A percentile compares a stretch with the other conserved stretches of the same genome.
Evolutionary conservation across 2,797 vertebrate species (phyloP).

Genomic region (Typhlichthys eigenmanni): DNA sequence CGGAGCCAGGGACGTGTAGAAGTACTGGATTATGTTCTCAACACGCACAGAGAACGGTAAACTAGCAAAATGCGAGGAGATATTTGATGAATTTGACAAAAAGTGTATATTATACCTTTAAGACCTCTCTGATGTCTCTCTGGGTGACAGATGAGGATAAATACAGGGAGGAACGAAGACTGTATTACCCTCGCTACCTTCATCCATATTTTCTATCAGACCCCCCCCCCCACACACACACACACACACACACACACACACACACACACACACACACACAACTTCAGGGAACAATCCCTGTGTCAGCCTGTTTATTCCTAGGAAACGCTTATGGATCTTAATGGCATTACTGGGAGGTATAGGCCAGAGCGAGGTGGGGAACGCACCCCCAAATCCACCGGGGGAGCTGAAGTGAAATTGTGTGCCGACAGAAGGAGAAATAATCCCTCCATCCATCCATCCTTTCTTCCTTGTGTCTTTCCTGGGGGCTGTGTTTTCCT

Average conservation of each 20-base stretch:
- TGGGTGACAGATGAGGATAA: constrained; percentile 28
- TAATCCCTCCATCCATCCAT: constrained; percentile 26
- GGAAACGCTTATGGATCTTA: constrained; percentile 74
- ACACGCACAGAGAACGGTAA: too few species aligned
- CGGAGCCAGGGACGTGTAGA: too few species aligned
- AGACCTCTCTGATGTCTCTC: constrained; percentile 35
- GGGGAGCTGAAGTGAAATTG: constrained; percentile 58
- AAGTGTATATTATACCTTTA: too few species aligned
- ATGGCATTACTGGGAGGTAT: constrained; percentile 72
- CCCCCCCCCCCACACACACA: constrained; percentile 2
- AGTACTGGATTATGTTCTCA: too few species aligned
- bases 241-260: constrained; percentile 1
- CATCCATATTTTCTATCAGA: constrained; percentile 46
- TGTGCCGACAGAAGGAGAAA: constrained; percentile 70
- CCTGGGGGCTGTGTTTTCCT: constrained; percentile 29
- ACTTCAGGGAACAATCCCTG: constrained; percentile 64
- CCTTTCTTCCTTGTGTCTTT: constrained; percentile 2
- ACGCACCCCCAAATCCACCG: constrained; percentile 38
- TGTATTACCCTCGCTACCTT: constrained; percentile 52
- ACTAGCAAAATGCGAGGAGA: too few species aligned
- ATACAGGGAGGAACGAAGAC: constrained; percentile 22
- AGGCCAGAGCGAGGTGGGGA: constrained; percentile 30
- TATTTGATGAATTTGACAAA: too few species aligned
- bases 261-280: background rate
- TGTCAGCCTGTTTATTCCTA: constrained; percentile 65